These are phyloP conservation scores for Drosophila colorata DNA, from an alignment of 2,888 invertebrate species.

Conservation along the genomic window DNA sequence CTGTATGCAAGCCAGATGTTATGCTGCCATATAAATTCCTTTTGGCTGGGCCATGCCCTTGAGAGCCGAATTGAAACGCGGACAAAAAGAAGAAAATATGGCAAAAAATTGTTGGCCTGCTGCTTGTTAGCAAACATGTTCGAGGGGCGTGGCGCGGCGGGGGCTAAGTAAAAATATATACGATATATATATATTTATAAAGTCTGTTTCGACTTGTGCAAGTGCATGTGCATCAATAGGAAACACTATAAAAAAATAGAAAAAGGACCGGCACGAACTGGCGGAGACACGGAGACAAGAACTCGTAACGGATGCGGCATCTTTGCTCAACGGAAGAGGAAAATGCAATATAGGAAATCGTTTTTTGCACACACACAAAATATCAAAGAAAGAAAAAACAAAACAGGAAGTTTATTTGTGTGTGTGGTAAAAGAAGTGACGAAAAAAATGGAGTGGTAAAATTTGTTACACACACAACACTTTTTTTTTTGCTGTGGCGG, in stretches of 20 bases:
- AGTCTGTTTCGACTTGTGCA: not conserved
- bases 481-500: slow-evolving; percentile 1
- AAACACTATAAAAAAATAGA: slow-evolving; percentile 21
- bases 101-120: slow-evolving; percentile 32
- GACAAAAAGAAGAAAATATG: slow-evolving; percentile 36
- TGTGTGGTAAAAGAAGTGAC: slow-evolving; percentile 25
- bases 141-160: not conserved
- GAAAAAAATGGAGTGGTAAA: slow-evolving; percentile 44
- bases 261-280: slow-evolving; percentile 5
- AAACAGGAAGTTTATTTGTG: slow-evolving; percentile 78
- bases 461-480: slow-evolving; percentile 35
- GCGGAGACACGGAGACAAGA: slow-evolving; percentile 26
- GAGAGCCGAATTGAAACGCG: slow-evolving; percentile 56
- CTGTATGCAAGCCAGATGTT: slow-evolving; percentile 43
- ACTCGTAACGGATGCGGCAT: slow-evolving; percentile 79
- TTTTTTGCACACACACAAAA: slow-evolving; percentile 75
- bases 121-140: slow-evolving; percentile 60
- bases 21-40: slow-evolving; percentile 56
- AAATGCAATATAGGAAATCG: slow-evolving; percentile 85
- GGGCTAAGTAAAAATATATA: slow-evolving; percentile 13
- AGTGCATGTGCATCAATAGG: slow-evolving; percentile 50
- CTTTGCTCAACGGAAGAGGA: slow-evolving; percentile 82
- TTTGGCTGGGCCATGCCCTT: slow-evolving; percentile 66
- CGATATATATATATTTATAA: slow-evolving; percentile 1
- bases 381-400: slow-evolving; percentile 28